phyloP scores from a whole-genome alignment of 2,113 vertebrate species.

The Anas platyrhynchos region DNA sequence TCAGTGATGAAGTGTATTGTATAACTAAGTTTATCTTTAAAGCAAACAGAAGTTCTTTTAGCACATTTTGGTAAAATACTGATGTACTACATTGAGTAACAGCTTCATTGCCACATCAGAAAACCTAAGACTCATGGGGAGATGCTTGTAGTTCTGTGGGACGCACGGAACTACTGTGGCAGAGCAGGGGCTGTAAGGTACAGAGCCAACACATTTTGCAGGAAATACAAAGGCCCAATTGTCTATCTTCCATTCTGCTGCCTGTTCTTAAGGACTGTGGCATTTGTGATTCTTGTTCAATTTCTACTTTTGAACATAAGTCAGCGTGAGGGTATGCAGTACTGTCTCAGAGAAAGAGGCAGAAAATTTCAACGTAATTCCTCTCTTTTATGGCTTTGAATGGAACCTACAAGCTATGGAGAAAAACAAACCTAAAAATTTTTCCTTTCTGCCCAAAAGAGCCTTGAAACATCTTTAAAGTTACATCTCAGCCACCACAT shows the following conservation, averaged over 20 bases:
- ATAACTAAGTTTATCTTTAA: not conserved
- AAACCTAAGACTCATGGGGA: fast-evolving
- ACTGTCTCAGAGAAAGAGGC: not conserved
- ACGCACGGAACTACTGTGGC: no score
- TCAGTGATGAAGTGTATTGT: not conserved
- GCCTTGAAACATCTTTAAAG: not conserved
- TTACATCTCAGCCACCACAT: not conserved
- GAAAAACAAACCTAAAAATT: not conserved
- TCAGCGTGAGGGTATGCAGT: not conserved
- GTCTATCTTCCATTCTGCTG: not conserved
- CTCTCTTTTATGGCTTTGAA: not conserved
- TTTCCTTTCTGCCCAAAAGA: not conserved
- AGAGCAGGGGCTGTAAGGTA: not conserved
- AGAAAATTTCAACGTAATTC: not conserved
- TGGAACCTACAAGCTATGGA: not conserved
- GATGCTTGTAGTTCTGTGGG: not conserved
- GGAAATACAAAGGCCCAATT: not conserved
- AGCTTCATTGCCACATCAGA: not conserved
- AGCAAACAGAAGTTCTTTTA: not conserved
- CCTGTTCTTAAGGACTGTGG: not conserved
- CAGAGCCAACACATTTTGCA: not conserved
- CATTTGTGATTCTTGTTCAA: not conserved
- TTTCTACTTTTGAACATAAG: not conserved
- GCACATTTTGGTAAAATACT: not conserved
- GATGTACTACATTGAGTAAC: fast-evolving